Conservation (phyloP, 2,797 vertebrate genomes). For the Aldrovandia affinis region DNA sequence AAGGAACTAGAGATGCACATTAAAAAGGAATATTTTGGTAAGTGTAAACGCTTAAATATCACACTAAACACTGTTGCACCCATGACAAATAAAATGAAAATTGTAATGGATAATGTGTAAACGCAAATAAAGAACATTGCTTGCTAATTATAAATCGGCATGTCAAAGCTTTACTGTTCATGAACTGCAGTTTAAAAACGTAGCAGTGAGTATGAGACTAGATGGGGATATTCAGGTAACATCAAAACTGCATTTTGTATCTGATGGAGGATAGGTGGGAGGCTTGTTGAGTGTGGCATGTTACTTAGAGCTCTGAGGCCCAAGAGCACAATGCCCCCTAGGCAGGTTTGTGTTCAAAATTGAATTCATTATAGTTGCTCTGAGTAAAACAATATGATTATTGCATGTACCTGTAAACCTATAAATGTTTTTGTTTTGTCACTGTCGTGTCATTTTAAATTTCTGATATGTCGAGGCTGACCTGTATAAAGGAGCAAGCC, state of each 20-base stretch:
- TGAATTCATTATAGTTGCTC: not conserved
- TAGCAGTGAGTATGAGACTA: not conserved
- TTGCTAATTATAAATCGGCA: not conserved
- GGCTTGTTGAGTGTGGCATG: not conserved
- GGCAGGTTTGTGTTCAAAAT: not conserved
- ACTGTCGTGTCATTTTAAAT: not conserved
- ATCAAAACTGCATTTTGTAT: not conserved
- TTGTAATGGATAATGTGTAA: no score
- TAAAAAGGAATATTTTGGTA: conserved; percentile 97
- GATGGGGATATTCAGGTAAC: not conserved
- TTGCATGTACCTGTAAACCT: not conserved
- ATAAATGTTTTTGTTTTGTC: not conserved
- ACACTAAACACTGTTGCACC: no score
- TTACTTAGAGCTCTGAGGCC: not conserved
- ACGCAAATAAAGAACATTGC: not conserved
- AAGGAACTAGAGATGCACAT: conserved; percentile 95
- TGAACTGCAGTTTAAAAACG: not conserved
- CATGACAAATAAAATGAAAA: no score
- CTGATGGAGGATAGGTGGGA: not conserved
- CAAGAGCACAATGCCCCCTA: not conserved
- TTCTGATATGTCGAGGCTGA: not conserved
- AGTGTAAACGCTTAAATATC: conserved; percentile 53
- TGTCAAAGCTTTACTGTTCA: not conserved
- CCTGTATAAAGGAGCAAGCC: not conserved
- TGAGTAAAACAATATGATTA: not conserved